Evolutionary conservation across 1,140 invertebrate species (phyloP), one percentile per base, ranked within the genome.

Genomic region (Macrocentrus cingulum): DNA sequence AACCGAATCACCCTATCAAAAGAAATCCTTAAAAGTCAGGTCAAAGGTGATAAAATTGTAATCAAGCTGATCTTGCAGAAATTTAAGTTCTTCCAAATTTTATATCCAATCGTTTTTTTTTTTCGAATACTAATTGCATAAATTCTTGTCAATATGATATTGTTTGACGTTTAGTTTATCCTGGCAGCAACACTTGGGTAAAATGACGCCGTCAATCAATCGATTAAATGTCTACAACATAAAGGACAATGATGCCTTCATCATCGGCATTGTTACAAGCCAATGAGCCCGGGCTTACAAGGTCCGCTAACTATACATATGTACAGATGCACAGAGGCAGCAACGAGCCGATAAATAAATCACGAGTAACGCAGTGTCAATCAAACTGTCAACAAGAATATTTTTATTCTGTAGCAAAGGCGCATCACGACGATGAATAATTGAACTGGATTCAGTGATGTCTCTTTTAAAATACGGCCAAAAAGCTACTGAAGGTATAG

Each of bases 401-500:
- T 39, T 39, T 11, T n/a, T 39, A 11, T 34, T 7, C 11, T 6
- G 6, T 11, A 34, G 29, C 11, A 7, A 6, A 34, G 29, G 29
- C 11, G 29, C n/a, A 34, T 6, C 29, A 34, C 11, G 29, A 34
- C 29, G 11, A 11, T 34, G 29, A 7, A 34, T 34, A 11, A 11
- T 6, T 34, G 29, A 6, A 34, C 29, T 34, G 29, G n/a, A n/a
- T n/a, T n/a, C 29, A 6, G 29, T 34, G 6, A 34, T 34, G 29
- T 34, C n/a, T n/a, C n/a, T n/a, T n/a, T n/a, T 48, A 16, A 48
- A 48, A 48, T 48, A 23, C n/a, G 45, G 20, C 5, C 9, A 20
- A 22, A 20, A 20, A 20, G 16, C 15, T 8, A 18, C 15, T 20
- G 22, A 18, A 45, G 13, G 42, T 20, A 18, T 20, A 48, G 22